Conservation (phyloP, 2,888 invertebrate species). For the Drosophila affinis region DNA sequence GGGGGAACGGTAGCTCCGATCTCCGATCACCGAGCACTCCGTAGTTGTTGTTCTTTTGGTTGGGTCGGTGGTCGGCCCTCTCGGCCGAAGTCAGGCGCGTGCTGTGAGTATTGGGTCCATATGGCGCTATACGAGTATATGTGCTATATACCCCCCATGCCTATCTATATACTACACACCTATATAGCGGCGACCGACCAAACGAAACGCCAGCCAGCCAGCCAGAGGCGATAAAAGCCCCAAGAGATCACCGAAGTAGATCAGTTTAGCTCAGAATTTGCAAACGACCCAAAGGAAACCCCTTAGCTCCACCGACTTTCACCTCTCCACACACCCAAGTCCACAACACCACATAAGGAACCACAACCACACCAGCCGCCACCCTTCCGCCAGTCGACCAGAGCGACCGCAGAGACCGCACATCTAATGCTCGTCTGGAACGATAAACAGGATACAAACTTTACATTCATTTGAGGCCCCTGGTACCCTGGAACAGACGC, state of each 20-base stretch:
- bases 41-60: conserved; percentile 33
- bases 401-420: conserved; percentile 3
- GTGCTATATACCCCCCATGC: conserved; percentile 26
- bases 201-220: conserved; percentile 45
- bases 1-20: neutral
- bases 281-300: conserved; percentile 39
- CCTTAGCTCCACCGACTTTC: conserved; percentile 1
- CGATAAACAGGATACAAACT: conserved; percentile 77
- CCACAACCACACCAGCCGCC: neutral
- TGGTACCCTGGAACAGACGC: conserved; percentile 1
- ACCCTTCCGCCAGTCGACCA: neutral
- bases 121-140: conserved; percentile 24
- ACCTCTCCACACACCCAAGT: neutral
- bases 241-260: conserved; percentile 72
- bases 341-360: neutral
- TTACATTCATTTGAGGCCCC: conserved; percentile 69
- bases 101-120: conserved; percentile 28
- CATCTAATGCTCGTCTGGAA: conserved; percentile 77
- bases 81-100: conserved; percentile 57
- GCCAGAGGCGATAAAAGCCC: conserved; percentile 82
- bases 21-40: conserved; percentile 3
- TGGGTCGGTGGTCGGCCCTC: conserved; percentile 43
- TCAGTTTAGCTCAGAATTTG: conserved; percentile 81
- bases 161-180: conserved; percentile 26
- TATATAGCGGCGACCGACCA: conserved; percentile 49